Evolutionary conservation across 2,113 vertebrate genomes (phyloP), one percentile per base, ranked within the genome.

Genomic region (Apistogramma diplotaenia): DNA sequence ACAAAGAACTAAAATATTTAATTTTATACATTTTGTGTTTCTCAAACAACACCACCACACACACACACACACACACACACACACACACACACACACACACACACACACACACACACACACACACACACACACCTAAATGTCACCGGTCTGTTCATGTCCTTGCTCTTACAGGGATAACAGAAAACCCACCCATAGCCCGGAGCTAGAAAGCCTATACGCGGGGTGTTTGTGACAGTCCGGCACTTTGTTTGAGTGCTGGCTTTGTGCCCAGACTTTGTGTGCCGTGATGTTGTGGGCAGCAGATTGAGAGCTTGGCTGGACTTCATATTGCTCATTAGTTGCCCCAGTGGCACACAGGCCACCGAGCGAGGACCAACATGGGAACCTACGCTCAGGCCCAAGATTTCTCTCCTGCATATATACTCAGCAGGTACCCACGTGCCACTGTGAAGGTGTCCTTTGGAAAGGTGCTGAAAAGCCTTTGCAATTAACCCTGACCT

Each of bases 291-390:
- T 74, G 82, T 73, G 87, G 91, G 85, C 86, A 83, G 87, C 79
- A 78, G 77, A 89, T 83, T 13, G 78, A 91, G 87, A 76, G 79
- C 85, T 88, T 89, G 90, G 87, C 84, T 74, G 73, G 76, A 76
- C 81, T 89, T 89, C 82, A 80, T 79, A 77, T 85, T 78, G 79
- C 89, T 92, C 84, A 87, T 93, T 91, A 90, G 83, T 84, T 73
- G 81, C 84, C 86, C 70, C 83, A 76, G 70, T 76, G 78, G 80
- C 37, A 85, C 59, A 40, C 74, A 43, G 43, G 83, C 76, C 87
- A 67, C 46, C 78, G 62, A 76, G 73, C 62, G 15, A 82, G 83
- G 85, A 85, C 33, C 53, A 85, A 82, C 43, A 51, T 49, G 43
- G 51, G 37, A 62, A 55, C 43, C 57, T 11, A 8, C 33, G 81